Evolutionary conservation across 2,797 vertebrate genomes (phyloP).

Genomic region (Poeciliopsis turneri): DNA sequence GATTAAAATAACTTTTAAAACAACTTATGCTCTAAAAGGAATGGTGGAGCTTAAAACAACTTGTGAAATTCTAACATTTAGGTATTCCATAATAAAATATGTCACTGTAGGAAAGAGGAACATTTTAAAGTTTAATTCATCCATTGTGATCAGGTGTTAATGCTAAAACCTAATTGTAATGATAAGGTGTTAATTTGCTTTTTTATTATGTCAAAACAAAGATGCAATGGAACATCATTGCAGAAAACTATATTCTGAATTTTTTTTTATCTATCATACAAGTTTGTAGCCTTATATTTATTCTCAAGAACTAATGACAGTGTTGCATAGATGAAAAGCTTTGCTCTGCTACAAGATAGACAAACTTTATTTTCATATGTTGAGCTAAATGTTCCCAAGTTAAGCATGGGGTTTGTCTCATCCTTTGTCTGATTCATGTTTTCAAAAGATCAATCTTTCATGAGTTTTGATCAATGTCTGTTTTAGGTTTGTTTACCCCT

Average conservation of each 20-base stretch:
- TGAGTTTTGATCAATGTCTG: background rate
- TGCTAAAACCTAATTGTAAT: too few species aligned
- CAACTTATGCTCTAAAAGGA: too few species aligned
- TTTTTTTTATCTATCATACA: background rate
- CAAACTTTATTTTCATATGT: background rate
- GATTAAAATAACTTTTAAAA: too few species aligned
- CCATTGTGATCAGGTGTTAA: too few species aligned
- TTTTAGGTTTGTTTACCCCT: background rate
- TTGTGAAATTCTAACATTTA: too few species aligned
- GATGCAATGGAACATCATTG: background rate
- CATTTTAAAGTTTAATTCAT: too few species aligned
- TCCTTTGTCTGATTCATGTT: background rate
- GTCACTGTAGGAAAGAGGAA: too few species aligned
- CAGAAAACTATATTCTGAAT: background rate
- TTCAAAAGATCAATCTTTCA: background rate
- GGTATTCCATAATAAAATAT: too few species aligned
- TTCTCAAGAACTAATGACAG: background rate
- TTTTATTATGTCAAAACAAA: background rate
- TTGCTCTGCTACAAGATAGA: background rate
- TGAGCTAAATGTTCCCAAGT: background rate
- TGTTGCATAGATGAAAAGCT: background rate
- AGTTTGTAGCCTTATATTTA: background rate
- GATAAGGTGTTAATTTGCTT: background rate
- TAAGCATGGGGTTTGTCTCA: background rate
- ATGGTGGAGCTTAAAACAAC: too few species aligned